Conservation (phyloP, 37 sponge, comb jelly and placozoan species). For the Beroe forskalii region DNA sequence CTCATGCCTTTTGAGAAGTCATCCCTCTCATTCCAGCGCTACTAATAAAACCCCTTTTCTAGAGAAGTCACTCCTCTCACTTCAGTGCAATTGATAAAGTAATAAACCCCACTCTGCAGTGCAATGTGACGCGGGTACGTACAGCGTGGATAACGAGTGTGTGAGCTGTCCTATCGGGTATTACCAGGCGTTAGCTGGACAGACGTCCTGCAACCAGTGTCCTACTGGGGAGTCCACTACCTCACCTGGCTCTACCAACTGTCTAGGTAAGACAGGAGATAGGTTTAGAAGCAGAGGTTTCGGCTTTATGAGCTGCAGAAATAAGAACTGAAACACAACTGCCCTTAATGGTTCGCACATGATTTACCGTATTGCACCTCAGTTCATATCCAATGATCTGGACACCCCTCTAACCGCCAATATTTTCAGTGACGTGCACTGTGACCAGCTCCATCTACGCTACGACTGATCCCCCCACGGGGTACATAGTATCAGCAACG, state of each 20-base stretch:
- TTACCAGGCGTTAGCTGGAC: slow-evolving; percentile 16
- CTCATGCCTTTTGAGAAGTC: no score
- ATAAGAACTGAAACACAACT: no score
- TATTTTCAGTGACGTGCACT: background rate
- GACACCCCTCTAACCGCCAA: no score
- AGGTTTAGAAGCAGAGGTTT: background rate
- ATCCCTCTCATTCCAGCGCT: no score
- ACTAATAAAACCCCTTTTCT: no score
- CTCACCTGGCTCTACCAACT: background rate
- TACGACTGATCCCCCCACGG: slow-evolving; percentile 21
- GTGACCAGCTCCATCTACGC: background rate
- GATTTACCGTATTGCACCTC: no score
- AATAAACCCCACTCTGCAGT: no score
- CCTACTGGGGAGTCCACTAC: background rate
- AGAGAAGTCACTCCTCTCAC: no score
- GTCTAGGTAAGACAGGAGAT: slow-evolving; percentile 5
- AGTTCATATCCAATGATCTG: no score
- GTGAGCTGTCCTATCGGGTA: slow-evolving; percentile 15
- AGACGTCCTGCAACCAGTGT: background rate
- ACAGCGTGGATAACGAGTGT: slow-evolving; percentile 1
- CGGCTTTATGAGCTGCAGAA: no score
- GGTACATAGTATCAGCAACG: background rate
- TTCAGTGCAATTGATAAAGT: no score
- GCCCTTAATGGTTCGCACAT: no score
- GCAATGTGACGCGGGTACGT: background rate